These are phyloP conservation scores for Scarus forsteni DNA, from an alignment of 2,797 vertebrate species.

Conservation along the genomic window DNA sequence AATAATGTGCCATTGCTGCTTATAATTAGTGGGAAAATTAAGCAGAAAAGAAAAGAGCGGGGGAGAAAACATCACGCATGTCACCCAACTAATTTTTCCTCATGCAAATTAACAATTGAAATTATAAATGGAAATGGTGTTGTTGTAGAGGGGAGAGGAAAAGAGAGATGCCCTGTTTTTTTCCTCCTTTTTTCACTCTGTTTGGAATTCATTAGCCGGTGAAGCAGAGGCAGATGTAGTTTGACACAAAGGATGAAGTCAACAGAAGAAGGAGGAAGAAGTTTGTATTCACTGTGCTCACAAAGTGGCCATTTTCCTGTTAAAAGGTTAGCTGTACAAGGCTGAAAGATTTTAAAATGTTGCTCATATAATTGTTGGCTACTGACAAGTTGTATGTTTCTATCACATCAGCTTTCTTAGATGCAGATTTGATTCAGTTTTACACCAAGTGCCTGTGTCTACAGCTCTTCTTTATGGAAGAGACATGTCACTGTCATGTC, in stretches of 20 bases:
- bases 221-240: slow-evolving; percentile 81
- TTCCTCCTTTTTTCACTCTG: slow-evolving; percentile 52
- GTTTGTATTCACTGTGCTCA: slow-evolving; percentile 62
- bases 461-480: too few relatives aligned
- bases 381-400: not conserved
- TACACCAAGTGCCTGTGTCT: too few relatives aligned
- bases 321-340: not conserved
- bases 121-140: slow-evolving; percentile 99
- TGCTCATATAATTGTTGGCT: not conserved
- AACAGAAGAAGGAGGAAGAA: slow-evolving; percentile 63
- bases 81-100: slow-evolving; percentile 96
- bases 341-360: not conserved
- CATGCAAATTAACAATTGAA: slow-evolving; percentile 99
- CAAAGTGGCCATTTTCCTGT: slow-evolving; percentile 15
- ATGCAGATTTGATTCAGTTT: too few relatives aligned
- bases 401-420: too few relatives aligned
- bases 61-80: slow-evolving; percentile 89
- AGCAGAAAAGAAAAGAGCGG: slow-evolving; percentile 78
- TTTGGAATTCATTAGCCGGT: slow-evolving; percentile 92
- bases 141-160: slow-evolving; percentile 86
- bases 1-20: slow-evolving; percentile 99
- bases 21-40: slow-evolving; percentile 95
- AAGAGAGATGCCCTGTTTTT: slow-evolving; percentile 83
- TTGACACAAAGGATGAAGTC: slow-evolving; percentile 84
- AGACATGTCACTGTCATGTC: too few relatives aligned